Evolutionary conservation across 2,888 invertebrate genomes (phyloP).

Genomic region (Pollenia angustigena): DNA sequence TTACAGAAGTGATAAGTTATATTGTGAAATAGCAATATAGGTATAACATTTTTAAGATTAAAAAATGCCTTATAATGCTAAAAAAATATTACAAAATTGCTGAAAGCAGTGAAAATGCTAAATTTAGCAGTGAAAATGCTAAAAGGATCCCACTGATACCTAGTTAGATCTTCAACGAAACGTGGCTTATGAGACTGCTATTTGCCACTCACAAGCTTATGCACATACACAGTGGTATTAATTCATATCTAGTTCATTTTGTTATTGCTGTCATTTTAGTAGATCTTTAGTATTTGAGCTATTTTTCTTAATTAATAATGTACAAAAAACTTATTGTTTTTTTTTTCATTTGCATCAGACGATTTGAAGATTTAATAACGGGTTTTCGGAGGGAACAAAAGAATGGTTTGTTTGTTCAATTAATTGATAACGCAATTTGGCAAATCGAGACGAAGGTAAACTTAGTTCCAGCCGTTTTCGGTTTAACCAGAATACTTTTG

Average conservation of each 20-base stretch:
- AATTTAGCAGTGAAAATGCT: too few species aligned
- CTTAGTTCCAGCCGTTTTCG: not conserved
- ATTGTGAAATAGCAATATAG: too few species aligned
- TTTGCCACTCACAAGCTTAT: too few species aligned
- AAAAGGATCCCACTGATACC: too few species aligned
- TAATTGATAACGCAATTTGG: slow-evolving; percentile 41
- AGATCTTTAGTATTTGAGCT: slow-evolving; percentile 8
- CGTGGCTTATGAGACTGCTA: not conserved
- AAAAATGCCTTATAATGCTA: too few species aligned
- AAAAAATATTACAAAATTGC: too few species aligned
- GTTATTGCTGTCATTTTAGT: not conserved
- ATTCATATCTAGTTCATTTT: not conserved
- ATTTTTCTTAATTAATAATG: slow-evolving; percentile 29
- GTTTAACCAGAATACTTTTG: slow-evolving; percentile 5
- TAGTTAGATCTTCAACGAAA: not conserved
- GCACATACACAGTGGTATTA: not conserved
- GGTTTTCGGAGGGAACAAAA: not conserved
- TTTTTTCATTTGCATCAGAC: not conserved
- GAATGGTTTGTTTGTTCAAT: not conserved
- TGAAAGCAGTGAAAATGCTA: too few species aligned
- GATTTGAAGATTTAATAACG: slow-evolving; percentile 2
- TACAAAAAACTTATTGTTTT: slow-evolving; percentile 5
- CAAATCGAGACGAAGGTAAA: not conserved
- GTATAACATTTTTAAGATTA: too few species aligned
- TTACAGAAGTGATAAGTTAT: too few species aligned